These are phyloP conservation scores for Lycocerus yunnanus DNA, from an alignment of 2,888 invertebrate species.

Conservation along the genomic window DNA sequence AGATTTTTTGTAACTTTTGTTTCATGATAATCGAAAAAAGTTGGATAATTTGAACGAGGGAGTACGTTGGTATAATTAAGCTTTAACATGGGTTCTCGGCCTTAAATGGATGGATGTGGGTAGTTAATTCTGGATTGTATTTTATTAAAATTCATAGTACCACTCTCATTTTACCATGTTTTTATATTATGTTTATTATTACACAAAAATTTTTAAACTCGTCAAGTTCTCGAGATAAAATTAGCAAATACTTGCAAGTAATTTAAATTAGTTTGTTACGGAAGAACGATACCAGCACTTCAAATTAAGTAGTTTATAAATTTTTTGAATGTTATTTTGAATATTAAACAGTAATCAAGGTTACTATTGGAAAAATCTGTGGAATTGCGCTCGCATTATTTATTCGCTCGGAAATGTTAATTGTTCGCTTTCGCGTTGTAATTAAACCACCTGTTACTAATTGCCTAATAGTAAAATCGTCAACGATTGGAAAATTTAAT, in stretches of 20 bases:
- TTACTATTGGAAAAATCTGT: neutral
- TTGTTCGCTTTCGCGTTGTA: neutral
- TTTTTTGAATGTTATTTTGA: neutral
- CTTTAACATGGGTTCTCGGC: slow-evolving; percentile 20
- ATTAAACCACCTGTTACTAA: neutral
- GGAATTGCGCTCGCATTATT: neutral
- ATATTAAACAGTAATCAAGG: neutral
- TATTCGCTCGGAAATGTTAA: neutral
- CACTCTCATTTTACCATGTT: neutral
- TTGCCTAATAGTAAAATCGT: neutral
- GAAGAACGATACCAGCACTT: neutral
- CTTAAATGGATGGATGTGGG: slow-evolving; percentile 21
- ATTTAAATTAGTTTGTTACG: neutral
- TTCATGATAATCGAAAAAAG: neutral
- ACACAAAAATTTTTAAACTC: neutral
- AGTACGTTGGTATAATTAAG: slow-evolving; percentile 25
- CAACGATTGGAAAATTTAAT: neutral
- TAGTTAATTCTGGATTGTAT: slow-evolving; percentile 25
- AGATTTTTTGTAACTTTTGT: neutral
- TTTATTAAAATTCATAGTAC: slow-evolving; percentile 21
- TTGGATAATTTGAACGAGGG: slow-evolving; percentile 12
- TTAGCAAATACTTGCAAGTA: neutral
- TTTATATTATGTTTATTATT: neutral
- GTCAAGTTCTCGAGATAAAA: neutral
- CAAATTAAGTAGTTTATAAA: neutral